Percentiles rank a stretch among this genome's conserved stretches.
Evolutionary conservation across 2,797 vertebrate species (phyloP).

Genomic region (Sebastes vulpes): DNA sequence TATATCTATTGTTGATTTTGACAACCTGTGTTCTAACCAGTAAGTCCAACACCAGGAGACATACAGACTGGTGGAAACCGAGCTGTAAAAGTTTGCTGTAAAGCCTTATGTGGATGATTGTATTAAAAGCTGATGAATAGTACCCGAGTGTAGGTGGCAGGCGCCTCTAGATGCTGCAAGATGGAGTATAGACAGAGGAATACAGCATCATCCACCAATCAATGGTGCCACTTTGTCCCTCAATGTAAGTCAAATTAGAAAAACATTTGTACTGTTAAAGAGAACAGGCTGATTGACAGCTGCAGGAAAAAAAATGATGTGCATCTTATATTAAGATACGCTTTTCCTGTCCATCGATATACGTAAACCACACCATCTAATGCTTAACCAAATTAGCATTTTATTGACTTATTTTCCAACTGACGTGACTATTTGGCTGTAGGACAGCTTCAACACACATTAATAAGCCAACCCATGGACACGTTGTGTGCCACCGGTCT

Average conservation of each 20-base stretch:
- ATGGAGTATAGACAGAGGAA: background rate
- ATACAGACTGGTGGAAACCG: background rate
- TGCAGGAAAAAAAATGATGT: background rate
- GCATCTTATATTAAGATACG: background rate
- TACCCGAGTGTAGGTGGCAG: background rate
- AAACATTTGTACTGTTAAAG: background rate
- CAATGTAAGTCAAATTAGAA: background rate
- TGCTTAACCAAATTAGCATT: background rate
- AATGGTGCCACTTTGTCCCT: background rate
- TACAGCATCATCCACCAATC: background rate
- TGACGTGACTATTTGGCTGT: slow-evolving; percentile 9
- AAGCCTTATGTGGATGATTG: background rate
- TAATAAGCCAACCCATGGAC: slow-evolving; percentile 19
- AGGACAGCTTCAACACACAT: slow-evolving; percentile 18
- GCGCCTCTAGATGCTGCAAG: background rate
- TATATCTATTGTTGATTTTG: background rate
- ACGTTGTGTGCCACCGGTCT: slow-evolving; percentile 23
- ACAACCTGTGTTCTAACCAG: background rate
- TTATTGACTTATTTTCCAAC: background rate
- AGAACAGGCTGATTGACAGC: background rate
- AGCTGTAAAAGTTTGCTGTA: background rate
- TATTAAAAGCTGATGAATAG: background rate
- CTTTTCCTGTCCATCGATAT: background rate
- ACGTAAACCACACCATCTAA: background rate
- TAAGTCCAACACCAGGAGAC: background rate